Evolutionary conservation across 2,797 vertebrate species (phyloP).

Genomic region (Amniataba percoides): DNA sequence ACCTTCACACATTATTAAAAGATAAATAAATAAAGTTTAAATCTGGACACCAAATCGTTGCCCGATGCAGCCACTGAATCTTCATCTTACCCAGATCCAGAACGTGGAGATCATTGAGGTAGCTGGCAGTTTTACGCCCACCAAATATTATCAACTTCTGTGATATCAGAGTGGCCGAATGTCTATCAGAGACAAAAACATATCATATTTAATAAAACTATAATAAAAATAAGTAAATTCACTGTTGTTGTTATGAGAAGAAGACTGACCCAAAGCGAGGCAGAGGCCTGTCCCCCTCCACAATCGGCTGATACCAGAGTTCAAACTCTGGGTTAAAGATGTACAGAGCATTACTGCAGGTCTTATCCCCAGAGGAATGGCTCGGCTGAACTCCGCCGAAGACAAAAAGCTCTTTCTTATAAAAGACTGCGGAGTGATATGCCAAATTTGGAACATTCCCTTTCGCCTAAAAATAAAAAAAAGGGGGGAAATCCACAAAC

Average conservation of each 20-base stretch:
- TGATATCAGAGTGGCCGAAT: slow-evolving; percentile 89
- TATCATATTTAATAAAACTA: not conserved
- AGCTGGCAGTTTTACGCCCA: slow-evolving; percentile 86
- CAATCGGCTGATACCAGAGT: slow-evolving; percentile 94
- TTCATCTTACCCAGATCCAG: slow-evolving; percentile 89
- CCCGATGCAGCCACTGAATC: not conserved
- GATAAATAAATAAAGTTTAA: slow-evolving; percentile 12
- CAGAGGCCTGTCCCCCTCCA: slow-evolving; percentile 89
- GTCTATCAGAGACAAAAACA: slow-evolving; percentile 76
- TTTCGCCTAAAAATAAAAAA: slow-evolving; percentile 81
- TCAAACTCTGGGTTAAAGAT: slow-evolving; percentile 93
- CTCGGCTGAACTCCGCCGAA: slow-evolving; percentile 89
- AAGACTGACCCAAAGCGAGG: slow-evolving; percentile 90
- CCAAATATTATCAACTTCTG: slow-evolving; percentile 91
- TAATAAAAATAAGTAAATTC: not conserved
- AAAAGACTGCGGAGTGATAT: slow-evolving; percentile 90
- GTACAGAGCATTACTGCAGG: slow-evolving; percentile 90
- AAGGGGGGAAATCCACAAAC: slow-evolving; percentile 13
- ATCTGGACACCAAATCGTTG: not conserved
- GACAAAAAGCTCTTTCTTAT: slow-evolving; percentile 91
- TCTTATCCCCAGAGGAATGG: slow-evolving; percentile 70
- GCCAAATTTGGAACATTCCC: slow-evolving; percentile 88
- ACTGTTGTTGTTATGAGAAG: not conserved
- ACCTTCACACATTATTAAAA: slow-evolving; percentile 76
- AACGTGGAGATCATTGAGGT: slow-evolving; percentile 90